These are phyloP conservation scores for Monopterus albus DNA, from an alignment of 2,113 vertebrate species.

Conservation along the genomic window DNA sequence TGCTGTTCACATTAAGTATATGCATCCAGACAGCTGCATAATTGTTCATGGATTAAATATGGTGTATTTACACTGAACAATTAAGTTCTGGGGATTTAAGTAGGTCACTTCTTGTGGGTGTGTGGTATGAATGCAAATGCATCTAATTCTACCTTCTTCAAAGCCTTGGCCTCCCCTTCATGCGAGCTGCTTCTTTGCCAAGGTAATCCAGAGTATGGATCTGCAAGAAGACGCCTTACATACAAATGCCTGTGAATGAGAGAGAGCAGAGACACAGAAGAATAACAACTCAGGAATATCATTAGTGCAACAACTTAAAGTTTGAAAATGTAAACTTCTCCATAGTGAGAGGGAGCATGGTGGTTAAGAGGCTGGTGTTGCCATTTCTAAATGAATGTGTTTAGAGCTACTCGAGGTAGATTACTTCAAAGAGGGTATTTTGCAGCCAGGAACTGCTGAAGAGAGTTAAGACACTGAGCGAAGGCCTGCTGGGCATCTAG, in stretches of 20 bases:
- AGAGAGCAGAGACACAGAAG: constrained; percentile 2
- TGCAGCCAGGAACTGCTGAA: constrained; percentile 62
- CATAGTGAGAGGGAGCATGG: constrained; percentile 2
- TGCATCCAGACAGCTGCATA: constrained; percentile 18
- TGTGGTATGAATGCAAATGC: constrained; percentile 61
- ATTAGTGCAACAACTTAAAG: neutral
- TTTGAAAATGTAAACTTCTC: neutral
- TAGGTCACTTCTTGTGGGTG: constrained; percentile 68
- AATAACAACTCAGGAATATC: neutral
- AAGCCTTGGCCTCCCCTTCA: constrained; percentile 43
- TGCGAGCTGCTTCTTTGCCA: constrained; percentile 43
- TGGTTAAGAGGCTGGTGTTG: constrained; percentile 5
- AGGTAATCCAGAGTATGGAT: constrained; percentile 64
- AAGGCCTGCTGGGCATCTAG: constrained; percentile 49
- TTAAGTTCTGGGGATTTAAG: constrained; percentile 54
- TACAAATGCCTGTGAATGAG: constrained; percentile 30
- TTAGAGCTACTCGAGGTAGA: constrained; percentile 34
- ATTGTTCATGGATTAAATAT: constrained; percentile 21
- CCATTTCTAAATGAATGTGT: constrained; percentile 31
- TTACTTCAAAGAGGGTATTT: constrained; percentile 41
- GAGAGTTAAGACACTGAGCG: constrained; percentile 64
- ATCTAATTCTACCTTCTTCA: constrained; percentile 47
- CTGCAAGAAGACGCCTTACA: constrained; percentile 57
- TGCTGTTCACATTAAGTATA: constrained; percentile 6
- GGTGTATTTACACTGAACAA: constrained; percentile 38